Conservation (phyloP, 2,113 vertebrate species). For the Paedocypris sp. region DNA sequence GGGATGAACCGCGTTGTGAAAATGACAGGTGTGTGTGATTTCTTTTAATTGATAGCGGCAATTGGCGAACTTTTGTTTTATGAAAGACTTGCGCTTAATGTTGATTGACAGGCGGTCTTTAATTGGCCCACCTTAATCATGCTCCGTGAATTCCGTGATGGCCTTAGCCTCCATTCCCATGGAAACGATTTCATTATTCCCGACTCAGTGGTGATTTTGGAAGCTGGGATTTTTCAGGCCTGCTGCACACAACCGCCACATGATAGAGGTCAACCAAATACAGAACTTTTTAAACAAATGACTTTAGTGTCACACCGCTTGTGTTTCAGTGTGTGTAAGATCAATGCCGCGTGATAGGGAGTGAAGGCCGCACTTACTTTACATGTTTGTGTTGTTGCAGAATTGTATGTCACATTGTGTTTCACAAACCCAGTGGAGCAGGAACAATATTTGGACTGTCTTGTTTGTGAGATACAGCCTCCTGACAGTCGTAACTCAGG, state of each 20-base stretch:
- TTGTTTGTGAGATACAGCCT: conserved; percentile 18
- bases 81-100: conserved; percentile 8
- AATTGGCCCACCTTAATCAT: conserved; percentile 5
- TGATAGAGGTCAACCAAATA: too few relatives aligned
- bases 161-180: conserved; percentile 14
- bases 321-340: too few relatives aligned
- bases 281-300: too few relatives aligned
- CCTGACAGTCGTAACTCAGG: conserved; percentile 13
- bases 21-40: conserved; percentile 38
- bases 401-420: conserved; percentile 20
- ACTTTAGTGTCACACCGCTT: too few relatives aligned
- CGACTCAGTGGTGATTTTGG: not conserved
- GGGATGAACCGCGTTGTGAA: conserved; percentile 42
- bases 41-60: conserved; percentile 18
- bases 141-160: conserved; percentile 7
- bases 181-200: not conserved
- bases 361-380: too few relatives aligned
- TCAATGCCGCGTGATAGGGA: too few relatives aligned
- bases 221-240: not conserved
- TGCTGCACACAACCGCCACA: too few relatives aligned
- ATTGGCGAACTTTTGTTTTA: conserved; percentile 33
- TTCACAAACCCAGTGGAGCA: conserved; percentile 4
- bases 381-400: too few relatives aligned
- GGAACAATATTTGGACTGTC: not conserved
- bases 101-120: conserved; percentile 26